These are phyloP conservation scores for Ectemnius continuus DNA, from an alignment of 2,888 invertebrate species.

Conservation along the genomic window DNA sequence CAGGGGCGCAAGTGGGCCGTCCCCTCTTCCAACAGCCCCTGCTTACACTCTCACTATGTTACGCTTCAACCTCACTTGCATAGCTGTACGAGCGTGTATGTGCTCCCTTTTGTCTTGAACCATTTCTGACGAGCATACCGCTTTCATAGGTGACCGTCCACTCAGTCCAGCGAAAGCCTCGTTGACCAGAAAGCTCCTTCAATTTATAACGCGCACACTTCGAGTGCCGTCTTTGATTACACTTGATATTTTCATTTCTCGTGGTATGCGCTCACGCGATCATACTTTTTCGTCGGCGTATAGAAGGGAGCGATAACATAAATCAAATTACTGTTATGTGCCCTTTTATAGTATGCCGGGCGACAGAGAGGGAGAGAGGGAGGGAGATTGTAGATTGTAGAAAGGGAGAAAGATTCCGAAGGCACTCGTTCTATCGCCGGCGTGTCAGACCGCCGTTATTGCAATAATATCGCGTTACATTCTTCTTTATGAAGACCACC, in stretches of 20 bases:
- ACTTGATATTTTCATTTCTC: no score
- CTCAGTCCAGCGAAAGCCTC: neutral
- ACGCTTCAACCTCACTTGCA: constrained; percentile 33
- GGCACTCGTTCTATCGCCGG: neutral
- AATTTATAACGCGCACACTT: no score
- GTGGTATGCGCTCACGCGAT: no score
- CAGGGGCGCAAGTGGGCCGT: constrained; percentile 52
- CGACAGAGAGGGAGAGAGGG: neutral
- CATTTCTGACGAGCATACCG: constrained; percentile 20
- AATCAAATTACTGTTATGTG: constrained; percentile 5
- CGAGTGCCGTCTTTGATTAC: no score
- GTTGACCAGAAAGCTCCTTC: no score
- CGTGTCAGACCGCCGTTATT: neutral
- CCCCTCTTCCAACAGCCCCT: constrained; percentile 35
- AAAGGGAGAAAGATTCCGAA: neutral
- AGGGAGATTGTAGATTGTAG: no score
- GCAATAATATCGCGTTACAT: constrained; percentile 9
- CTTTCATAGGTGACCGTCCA: neutral
- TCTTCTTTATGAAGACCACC: constrained; percentile 8
- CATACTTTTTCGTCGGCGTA: no score
- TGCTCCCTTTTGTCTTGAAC: constrained; percentile 30
- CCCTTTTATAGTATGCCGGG: neutral
- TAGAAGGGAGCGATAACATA: neutral
- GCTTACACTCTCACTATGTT: constrained; percentile 48
- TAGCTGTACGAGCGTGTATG: neutral